Base-by-base conservation (phyloP, 2,113 vertebrate species). In the Arothron firmamentum region DNA sequence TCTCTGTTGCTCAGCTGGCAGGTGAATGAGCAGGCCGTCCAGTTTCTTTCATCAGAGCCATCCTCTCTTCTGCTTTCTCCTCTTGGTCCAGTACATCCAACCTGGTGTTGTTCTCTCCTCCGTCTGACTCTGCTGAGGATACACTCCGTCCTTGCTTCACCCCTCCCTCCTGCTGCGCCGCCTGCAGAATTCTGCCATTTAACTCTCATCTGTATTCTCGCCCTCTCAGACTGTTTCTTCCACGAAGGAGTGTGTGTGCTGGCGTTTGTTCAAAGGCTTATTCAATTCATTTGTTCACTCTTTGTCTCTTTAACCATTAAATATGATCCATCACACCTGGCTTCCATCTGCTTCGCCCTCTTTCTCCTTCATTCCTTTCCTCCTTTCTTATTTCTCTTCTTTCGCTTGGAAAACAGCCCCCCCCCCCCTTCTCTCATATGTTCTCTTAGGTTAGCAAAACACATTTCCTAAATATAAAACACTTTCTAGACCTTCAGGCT, bases 181-280 rank as follows among this genome's bases (percentile, higher is more conserved):
- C 58, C 50, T 53, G 45, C n/a, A 28, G 25, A 20, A 51, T 67
- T 15, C 56, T 81, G 73, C 62, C 69, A 56, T 77, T 78, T 68
- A 56, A 42, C 1, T 19, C 79, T 84, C 76, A 77, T 82, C 52
- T 71, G 76, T 74, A 72, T 85, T 83, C 68, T 59, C 55, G 45
- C 23, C 58, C 56, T 77, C 52, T 68, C 60, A 20, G 48, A 34
- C 55, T 58, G 17, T 75, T 59, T 78, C 55, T 55, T 52, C 52
- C 62, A 65, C 67, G 65, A 70, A 60, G 62, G 59, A 63, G 48
- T 48, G 45, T 54, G 45, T 54, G 47, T 54, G 4, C 54, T 55
- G 62, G 62, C 57, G 73, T 81, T 74, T 79, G 58, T 81, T 72
- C 61, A 75, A 61, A 62, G 65, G 12, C 56, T 67, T 72, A 64